Base-by-base conservation (phyloP, 1,140 invertebrate species). In the Drosophila pseudoananassae region DNA sequence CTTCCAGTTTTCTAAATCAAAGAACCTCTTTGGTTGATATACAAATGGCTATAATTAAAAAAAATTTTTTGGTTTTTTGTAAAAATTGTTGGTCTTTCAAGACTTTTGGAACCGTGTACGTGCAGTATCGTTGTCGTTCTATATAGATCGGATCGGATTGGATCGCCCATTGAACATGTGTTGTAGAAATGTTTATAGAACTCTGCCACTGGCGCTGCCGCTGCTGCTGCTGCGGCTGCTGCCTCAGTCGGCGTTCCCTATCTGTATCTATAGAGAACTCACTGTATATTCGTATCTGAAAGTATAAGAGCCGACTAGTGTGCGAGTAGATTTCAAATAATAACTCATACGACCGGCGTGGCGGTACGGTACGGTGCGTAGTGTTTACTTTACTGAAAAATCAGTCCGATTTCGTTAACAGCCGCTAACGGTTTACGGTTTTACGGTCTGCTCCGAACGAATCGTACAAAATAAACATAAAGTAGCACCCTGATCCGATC, bases 391-490 rank as follows among this genome's bases (percentile, higher is more conserved):
- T 69, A 56, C 70, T 60, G 46, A 58, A 61, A 72, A 72, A 82
- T 87, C 83, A 88, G 83, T 88, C 65, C 40, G 78, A 71, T 73
- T 88, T 88, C 79, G 84, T 83, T 79, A 88, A 88, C 76, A 84
- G 78, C 56, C 84, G 84, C 83, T 89, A 88, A 89, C 83, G 83
- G 83, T 88, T 83, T 36, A 89, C 83, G 83, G 83, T 89, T 89
- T 7, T 88, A 43, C 40, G 83, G 84, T 88, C 82, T 79, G 66
- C 58, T 56, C 23, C 33, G 23, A 20, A 43, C 23, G 36, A n/a
- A 50, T 57, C 33, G 23, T 23, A 23, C 1, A 23, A 23, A 20
- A 20, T 29, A 36, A 29, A 12, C 1, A 47, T 43, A 77, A 71
- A 55, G 55, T 20, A 20, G 20, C 3, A 0, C 20, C 3, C 27